Conservation (phyloP, 2,113 vertebrate genomes). For the Chaetura pelagica region DNA sequence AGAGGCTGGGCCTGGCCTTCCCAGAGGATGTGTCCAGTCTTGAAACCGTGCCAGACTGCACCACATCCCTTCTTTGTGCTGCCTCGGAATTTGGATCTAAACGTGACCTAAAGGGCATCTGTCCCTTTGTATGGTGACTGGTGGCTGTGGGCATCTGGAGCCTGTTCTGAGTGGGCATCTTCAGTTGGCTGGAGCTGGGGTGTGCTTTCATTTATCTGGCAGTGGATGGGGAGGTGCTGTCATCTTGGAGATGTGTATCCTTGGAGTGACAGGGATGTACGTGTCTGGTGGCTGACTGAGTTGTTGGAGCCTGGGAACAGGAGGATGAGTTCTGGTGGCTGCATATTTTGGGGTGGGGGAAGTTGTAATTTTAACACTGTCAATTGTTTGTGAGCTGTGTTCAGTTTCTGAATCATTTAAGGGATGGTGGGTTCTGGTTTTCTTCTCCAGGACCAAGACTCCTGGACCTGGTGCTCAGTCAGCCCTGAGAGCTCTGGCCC, state of each 20-base stretch:
- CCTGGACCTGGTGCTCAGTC: conserved; percentile 98
- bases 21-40: not conserved
- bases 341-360: not conserved
- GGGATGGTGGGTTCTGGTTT: not conserved
- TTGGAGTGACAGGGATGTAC: fast-evolving
- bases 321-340: not conserved
- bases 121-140: not conserved
- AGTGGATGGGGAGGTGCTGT: not conserved
- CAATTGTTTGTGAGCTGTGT: not conserved
- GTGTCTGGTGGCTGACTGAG: not conserved
- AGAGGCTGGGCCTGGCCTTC: not conserved
- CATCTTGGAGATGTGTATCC: too few species aligned
- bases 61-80: not conserved
- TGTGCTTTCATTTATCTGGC: not conserved
- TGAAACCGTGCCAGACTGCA: fast-evolving
- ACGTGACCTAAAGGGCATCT: not conserved
- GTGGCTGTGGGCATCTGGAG: not conserved
- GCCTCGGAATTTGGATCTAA: not conserved
- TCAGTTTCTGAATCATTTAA: fast-evolving
- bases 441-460: conserved; percentile 90
- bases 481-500: conserved; percentile 94
- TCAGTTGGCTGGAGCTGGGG: not conserved
- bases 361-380: not conserved
- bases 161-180: fast-evolving
- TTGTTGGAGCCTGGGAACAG: not conserved